phyloP scores from a whole-genome alignment of 2,888 invertebrate genomes.

The Agonopterix alstromeriana region DNA sequence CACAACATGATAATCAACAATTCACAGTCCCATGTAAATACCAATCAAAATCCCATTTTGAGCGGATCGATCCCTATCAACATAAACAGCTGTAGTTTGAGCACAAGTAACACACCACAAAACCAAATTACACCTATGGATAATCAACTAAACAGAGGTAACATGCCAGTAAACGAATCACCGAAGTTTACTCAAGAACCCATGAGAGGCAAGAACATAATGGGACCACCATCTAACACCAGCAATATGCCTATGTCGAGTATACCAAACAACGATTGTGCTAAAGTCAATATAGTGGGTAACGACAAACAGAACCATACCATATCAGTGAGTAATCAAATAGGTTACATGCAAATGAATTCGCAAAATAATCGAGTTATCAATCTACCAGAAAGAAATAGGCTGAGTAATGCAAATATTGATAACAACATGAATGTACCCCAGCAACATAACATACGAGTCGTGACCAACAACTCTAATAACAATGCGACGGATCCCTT shows the following conservation, averaged over 20 bases:
- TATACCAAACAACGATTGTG: conserved; percentile 52
- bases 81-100: conserved; percentile 62
- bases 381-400: conserved; percentile 62
- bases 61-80: conserved; percentile 48
- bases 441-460: conserved; percentile 67
- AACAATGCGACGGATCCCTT: conserved; percentile 57
- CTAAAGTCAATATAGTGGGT: conserved; percentile 53
- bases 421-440: conserved; percentile 55
- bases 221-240: conserved; percentile 39
- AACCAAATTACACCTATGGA: conserved; percentile 51
- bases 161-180: conserved; percentile 47
- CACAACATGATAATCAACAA: conserved; percentile 67
- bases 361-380: conserved; percentile 62
- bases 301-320: conserved; percentile 62
- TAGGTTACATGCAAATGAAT: conserved; percentile 69
- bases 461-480: conserved; percentile 58
- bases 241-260: conserved; percentile 44
- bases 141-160: conserved; percentile 48
- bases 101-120: conserved; percentile 43
- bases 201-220: conserved; percentile 59
- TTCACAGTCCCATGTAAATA: conserved; percentile 45
- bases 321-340: conserved; percentile 62
- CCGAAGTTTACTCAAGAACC: conserved; percentile 57
- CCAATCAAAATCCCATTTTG: conserved; percentile 53
- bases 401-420: conserved; percentile 48